A percentile compares a stretch with the other conserved stretches of the same genome.
phyloP scores from a whole-genome alignment of 2,888 invertebrate species.

The Platypus cylindrus region DNA sequence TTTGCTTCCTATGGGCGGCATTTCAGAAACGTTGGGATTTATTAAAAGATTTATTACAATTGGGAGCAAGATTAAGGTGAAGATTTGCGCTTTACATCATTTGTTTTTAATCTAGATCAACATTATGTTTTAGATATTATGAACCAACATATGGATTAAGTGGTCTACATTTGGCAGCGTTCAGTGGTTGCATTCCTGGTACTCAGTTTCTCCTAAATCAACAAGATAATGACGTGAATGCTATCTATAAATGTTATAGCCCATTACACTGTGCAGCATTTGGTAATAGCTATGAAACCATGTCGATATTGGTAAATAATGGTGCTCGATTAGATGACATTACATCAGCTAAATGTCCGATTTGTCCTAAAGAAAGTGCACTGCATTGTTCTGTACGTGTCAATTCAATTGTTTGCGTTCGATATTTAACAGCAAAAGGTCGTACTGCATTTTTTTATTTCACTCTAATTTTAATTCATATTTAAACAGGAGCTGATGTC shows the following conservation, averaged over 20 bases:
- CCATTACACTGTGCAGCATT: constrained; percentile 84
- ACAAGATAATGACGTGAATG: constrained; percentile 54
- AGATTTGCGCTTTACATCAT: background rate
- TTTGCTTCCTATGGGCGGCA: constrained; percentile 59
- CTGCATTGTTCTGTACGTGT: constrained; percentile 76
- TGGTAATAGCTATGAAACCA: constrained; percentile 73
- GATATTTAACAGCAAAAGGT: constrained; percentile 56
- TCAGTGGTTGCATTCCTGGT: constrained; percentile 62
- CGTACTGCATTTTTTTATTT: no score
- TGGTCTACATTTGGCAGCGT: constrained; percentile 65
- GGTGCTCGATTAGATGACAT: constrained; percentile 54
- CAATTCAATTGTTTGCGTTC: constrained; percentile 65
- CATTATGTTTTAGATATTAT: constrained; percentile 36
- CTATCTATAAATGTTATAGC: constrained; percentile 56
- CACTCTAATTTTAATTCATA: background rate
- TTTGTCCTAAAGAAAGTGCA: constrained; percentile 57
- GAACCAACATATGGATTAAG: constrained; percentile 60
- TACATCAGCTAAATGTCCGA: constrained; percentile 47
- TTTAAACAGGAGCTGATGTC: constrained; percentile 45
- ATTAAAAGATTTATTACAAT: constrained; percentile 46
- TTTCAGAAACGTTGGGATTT: constrained; percentile 57
- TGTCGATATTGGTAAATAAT: constrained; percentile 58
- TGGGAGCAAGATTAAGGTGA: constrained; percentile 51
- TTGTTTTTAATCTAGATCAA: background rate
- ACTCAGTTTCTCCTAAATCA: constrained; percentile 53